Conservation (phyloP, 2,113 vertebrate genomes). For the Mustela nigripes region DNA sequence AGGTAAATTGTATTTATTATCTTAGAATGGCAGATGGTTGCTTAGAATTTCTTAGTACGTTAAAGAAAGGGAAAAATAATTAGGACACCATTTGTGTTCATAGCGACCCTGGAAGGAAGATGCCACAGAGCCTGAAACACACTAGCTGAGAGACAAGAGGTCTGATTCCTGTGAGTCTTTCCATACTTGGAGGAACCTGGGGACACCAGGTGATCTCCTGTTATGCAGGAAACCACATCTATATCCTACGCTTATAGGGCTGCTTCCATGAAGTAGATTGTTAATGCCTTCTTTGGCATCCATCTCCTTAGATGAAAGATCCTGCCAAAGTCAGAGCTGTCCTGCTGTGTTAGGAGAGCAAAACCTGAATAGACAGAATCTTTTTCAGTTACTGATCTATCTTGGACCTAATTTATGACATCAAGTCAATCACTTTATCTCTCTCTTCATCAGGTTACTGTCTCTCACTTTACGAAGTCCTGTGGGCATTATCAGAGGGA, state of each 20-base stretch:
- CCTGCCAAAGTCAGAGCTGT: neutral
- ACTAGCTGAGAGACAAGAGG: neutral
- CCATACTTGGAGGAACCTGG: neutral
- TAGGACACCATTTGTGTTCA: neutral
- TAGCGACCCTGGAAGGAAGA: neutral
- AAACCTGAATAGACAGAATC: neutral
- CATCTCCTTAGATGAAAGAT: neutral
- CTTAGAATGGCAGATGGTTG: neutral
- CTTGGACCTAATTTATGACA: neutral
- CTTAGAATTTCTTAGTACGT: constrained; percentile 9
- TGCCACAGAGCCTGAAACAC: neutral
- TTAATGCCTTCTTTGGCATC: neutral
- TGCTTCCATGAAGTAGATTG: neutral
- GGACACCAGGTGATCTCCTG: neutral
- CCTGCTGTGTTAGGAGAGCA: neutral
- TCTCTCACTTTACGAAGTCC: neutral
- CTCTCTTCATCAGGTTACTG: neutral
- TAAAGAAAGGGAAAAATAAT: neutral
- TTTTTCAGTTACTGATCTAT: neutral
- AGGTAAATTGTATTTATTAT: neutral
- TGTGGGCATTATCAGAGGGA: neutral
- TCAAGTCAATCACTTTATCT: neutral
- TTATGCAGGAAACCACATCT: neutral
- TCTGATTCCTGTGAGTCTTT: neutral
- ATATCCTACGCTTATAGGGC: neutral